Conservation (phyloP, 2,113 vertebrate species). For the Campylomormyrus numenius region DNA sequence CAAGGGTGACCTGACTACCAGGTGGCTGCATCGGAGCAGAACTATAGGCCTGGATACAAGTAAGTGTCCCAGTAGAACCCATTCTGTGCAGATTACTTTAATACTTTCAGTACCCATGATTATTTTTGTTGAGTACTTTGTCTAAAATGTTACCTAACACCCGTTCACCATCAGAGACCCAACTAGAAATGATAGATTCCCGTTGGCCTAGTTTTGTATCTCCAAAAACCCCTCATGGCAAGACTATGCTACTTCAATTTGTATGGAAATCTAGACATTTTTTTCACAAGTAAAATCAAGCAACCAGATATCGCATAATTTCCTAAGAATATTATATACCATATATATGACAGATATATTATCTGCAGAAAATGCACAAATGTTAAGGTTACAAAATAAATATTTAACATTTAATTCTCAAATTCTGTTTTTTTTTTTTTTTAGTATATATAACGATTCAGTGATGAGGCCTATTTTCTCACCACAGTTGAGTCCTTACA, state of each 20-base stretch:
- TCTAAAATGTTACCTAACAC: not conserved
- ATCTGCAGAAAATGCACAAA: not conserved
- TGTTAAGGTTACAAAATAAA: not conserved
- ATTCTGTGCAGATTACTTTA: not conserved
- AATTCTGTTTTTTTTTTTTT: not conserved
- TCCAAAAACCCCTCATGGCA: not conserved
- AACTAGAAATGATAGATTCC: not conserved
- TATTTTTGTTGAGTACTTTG: not conserved
- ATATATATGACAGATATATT: not conserved
- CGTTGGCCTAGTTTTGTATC: not conserved
- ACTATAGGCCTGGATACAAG: not conserved
- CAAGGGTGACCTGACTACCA: not conserved
- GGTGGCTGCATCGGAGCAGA: not conserved
- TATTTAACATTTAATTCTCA: not conserved
- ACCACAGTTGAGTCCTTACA: constrained; percentile 28
- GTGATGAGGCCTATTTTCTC: not conserved
- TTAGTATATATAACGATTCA: not conserved
- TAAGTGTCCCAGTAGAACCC: not conserved
- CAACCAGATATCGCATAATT: not conserved
- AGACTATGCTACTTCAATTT: not conserved
- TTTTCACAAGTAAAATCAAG: not conserved
- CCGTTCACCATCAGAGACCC: not conserved
- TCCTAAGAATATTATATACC: not conserved
- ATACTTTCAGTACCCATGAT: not conserved
- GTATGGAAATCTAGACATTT: not conserved